A percentile compares a stretch with the other conserved stretches of the same genome.
Evolutionary conservation across 2,888 invertebrate genomes (phyloP).

Genomic region (Cabera pusaria): DNA sequence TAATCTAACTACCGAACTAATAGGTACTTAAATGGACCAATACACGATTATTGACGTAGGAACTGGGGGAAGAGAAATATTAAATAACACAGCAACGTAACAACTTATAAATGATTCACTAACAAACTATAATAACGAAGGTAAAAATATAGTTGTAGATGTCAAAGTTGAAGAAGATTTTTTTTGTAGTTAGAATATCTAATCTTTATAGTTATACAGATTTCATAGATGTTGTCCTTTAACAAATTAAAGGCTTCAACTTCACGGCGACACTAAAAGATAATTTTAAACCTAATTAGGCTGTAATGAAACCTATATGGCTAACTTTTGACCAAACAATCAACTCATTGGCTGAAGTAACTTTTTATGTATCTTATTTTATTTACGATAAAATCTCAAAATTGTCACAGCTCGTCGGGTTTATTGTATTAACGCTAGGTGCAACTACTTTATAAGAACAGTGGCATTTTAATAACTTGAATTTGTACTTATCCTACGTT

Average conservation of each 20-base stretch:
- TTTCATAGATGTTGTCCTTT: constrained; percentile 51
- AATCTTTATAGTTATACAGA: constrained; percentile 48
- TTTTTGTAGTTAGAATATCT: constrained; percentile 42
- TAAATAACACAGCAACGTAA: constrained; percentile 31
- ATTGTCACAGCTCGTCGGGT: constrained; percentile 83
- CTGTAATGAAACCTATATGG: constrained; percentile 69
- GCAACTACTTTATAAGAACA: constrained; percentile 83
- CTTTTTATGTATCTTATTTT: constrained; percentile 66
- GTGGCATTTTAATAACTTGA: constrained; percentile 80
- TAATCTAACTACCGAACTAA: constrained; percentile 63
- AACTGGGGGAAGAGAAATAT: constrained; percentile 64
- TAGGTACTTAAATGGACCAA: constrained; percentile 54
- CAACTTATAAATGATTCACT: constrained; percentile 19
- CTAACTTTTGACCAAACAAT: constrained; percentile 58
- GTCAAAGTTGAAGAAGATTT: constrained; percentile 38
- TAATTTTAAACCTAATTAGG: constrained; percentile 70
- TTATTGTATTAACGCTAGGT: constrained; percentile 82
- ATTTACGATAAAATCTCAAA: constrained; percentile 83
- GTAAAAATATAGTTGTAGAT: constrained; percentile 30
- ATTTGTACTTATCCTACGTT: constrained; percentile 81
- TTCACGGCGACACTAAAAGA: constrained; percentile 59
- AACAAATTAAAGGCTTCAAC: constrained; percentile 55
- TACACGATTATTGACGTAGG: constrained; percentile 63
- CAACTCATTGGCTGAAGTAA: constrained; percentile 64
- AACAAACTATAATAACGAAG: constrained; percentile 19